Conservation (phyloP, 1,140 invertebrate species). For the Scaptomyza graminum region DNA sequence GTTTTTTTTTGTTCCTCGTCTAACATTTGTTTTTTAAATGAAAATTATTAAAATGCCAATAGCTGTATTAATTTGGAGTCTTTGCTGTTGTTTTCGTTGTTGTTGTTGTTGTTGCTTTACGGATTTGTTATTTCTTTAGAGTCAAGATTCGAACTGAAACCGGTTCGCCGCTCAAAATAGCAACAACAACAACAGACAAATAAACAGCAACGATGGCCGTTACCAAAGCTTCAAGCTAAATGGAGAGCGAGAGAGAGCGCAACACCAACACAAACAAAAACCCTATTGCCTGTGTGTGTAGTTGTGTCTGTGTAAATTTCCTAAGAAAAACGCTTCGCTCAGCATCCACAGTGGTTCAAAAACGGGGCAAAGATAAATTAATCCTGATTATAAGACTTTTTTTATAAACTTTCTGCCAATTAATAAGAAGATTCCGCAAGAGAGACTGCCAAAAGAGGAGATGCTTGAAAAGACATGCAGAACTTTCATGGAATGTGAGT, state of each 20-base stretch:
- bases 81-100: slow-evolving; percentile 13
- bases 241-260: slow-evolving; percentile 30
- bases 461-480: not conserved
- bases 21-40: slow-evolving; percentile 36
- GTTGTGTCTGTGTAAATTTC: slow-evolving; percentile 45
- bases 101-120: slow-evolving; percentile 35
- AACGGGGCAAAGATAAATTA: not conserved
- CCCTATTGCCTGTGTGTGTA: slow-evolving; percentile 31
- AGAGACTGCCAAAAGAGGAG: not conserved
- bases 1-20: slow-evolving; percentile 2
- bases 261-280: slow-evolving; percentile 22
- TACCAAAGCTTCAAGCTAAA: slow-evolving; percentile 49
- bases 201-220: slow-evolving; percentile 38
- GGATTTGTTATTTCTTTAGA: slow-evolving; percentile 33
- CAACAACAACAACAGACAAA: slow-evolving; percentile 30
- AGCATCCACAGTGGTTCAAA: slow-evolving; percentile 47
- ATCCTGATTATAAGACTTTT: not conserved
- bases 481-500: not conserved
- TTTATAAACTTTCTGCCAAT: not conserved
- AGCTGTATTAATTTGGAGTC: slow-evolving; percentile 51
- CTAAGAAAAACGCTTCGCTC: slow-evolving; percentile 60
- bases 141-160: slow-evolving; percentile 44
- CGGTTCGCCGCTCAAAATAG: slow-evolving; percentile 39
- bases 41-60: slow-evolving; percentile 56
- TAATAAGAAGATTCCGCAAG: slow-evolving; percentile 2